These are phyloP conservation scores for Delichon dasypus DNA, from an alignment of 2,797 vertebrate species.

Conservation along the genomic window DNA sequence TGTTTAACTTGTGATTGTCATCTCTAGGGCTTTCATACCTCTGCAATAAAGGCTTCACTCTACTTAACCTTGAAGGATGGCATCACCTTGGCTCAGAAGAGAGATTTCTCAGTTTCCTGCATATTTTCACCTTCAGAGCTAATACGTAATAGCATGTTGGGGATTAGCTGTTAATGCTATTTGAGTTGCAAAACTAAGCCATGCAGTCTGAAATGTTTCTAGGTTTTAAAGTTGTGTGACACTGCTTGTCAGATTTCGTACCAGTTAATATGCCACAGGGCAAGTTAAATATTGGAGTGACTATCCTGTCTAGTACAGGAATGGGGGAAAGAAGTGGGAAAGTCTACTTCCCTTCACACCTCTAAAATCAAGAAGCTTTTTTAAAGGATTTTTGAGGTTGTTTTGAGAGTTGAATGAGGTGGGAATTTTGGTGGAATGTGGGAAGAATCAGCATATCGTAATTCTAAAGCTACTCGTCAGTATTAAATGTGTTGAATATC, in stretches of 20 bases:
- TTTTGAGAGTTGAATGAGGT: background rate
- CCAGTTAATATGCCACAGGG: background rate
- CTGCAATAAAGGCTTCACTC: conserved; percentile 55
- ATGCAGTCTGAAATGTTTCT: background rate
- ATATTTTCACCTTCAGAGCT: conserved; percentile 53
- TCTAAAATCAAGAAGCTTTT: background rate
- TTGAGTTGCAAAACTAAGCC: background rate
- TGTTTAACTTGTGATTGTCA: background rate
- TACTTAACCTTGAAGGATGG: conserved; percentile 53
- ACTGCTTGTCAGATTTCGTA: background rate
- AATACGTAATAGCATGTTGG: conserved; percentile 42
- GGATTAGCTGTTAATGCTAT: background rate
- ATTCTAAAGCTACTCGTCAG: background rate
- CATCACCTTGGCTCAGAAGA: conserved; percentile 15
- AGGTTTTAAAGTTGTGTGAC: background rate
- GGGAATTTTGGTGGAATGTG: accelerated
- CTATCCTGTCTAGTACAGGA: background rate
- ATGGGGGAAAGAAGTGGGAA: accelerated
- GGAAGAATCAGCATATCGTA: background rate
- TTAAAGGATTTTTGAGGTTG: background rate
- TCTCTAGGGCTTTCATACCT: conserved; percentile 16
- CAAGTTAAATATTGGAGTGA: background rate
- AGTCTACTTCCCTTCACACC: background rate
- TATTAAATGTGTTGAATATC: background rate
- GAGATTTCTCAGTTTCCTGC: conserved; percentile 64